Evolutionary conservation across 1,140 invertebrate genomes (phyloP), one percentile per base, ranked within the genome.

Genomic region (Drosophila tristis): DNA sequence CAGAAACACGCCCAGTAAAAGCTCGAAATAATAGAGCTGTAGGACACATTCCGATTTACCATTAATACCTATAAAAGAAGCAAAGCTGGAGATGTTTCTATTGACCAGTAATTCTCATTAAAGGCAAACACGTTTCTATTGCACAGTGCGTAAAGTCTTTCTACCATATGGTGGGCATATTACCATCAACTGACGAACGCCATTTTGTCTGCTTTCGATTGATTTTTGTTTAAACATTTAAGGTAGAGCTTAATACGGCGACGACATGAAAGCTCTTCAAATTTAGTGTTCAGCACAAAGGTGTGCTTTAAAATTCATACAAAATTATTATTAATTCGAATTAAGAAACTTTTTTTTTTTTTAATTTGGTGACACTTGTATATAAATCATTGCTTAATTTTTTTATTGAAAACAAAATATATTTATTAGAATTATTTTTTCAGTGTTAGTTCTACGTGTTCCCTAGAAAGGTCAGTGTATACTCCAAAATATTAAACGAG

Each of bases 211-310:
- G 23, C 11, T 47, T 23, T 57, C n/a, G 31, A 53, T 53, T 61
- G 45, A 64, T 48, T 48, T 54, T 45, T 39, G 60, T 31, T 15
- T 47, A 11, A 11, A 8, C 9, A 35, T 11, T 4, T 35, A 35
- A 35, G 31, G 9, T 35, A 8, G 9, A 20, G 57, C 55, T 55
- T 48, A 39, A 44, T 35, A 8, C 2, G 2, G 9, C 8, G 7
- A 9, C 49, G 57, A 13, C 48, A 20, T 1, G 65, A 59, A 78
- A 82, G 79, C 74, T 82, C 16, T 57, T 8, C 4, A n/a, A 39
- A 50, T 71, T 70, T 51, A 25, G 5, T 57, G 26, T 11, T 20
- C 16, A 74, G 79, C 79, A 39, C 16, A 74, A 82, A 82, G 74
- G 79, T 78, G 60, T 74, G 79, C 79, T 82, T 43, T 29, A 43